Evolutionary conservation across 1,140 invertebrate species (phyloP).

Genomic region (Sesamia nonagrioides): DNA sequence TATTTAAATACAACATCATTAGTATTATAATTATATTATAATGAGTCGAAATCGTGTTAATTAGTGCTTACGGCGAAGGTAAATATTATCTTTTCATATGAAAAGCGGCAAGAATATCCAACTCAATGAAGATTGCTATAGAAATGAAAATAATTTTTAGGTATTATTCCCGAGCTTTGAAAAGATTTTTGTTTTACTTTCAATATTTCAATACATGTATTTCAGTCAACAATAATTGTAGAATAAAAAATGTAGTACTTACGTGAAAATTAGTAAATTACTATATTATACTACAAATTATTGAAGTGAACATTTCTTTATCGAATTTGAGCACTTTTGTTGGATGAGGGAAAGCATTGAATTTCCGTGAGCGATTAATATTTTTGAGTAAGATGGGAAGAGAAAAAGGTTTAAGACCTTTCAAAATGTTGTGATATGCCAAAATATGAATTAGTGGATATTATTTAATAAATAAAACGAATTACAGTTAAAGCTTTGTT

Average conservation of each 20-base stretch:
- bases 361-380: too few relatives aligned
- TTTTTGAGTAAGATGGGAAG: not conserved
- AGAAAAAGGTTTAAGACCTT: not conserved
- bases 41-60: not conserved
- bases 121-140: not conserved
- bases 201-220: not conserved
- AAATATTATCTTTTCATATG: not conserved
- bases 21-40: not conserved
- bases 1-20: not conserved
- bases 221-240: too few relatives aligned
- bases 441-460: conserved; percentile 14
- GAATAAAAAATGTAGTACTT: too few relatives aligned
- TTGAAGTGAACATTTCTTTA: too few relatives aligned
- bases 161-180: not conserved
- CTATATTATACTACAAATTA: too few relatives aligned
- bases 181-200: conserved; percentile 8
- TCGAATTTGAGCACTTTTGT: too few relatives aligned
- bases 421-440: not conserved
- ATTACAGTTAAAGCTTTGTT: not conserved
- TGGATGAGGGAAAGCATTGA: too few relatives aligned
- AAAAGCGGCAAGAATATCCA: not conserved
- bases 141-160: conserved; percentile 8
- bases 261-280: not conserved
- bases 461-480: conserved; percentile 15
- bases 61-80: not conserved